Evolutionary conservation across 2,797 vertebrate species (phyloP).

Genomic region (Hozukius guyotensis): DNA sequence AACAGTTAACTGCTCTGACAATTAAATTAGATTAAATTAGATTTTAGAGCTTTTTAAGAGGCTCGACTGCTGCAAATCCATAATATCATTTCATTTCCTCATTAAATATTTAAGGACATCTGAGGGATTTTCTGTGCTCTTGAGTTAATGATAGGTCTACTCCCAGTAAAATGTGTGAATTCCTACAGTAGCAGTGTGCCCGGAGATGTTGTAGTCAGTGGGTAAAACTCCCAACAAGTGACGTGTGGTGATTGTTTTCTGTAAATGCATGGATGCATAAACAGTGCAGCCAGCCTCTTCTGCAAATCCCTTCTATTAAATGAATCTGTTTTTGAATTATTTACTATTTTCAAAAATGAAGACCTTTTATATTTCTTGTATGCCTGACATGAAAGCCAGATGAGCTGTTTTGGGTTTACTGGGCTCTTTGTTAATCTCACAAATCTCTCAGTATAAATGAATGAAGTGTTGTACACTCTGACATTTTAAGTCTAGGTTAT

Average conservation of each 20-base stretch:
- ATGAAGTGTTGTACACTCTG: slow-evolving; percentile 5
- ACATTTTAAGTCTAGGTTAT: slow-evolving; percentile 8
- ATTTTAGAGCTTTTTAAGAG: slow-evolving; percentile 9
- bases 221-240: neutral
- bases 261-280: neutral
- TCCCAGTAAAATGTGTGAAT: neutral
- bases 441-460: slow-evolving; percentile 13
- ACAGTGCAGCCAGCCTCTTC: neutral
- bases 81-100: neutral
- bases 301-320: neutral
- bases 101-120: slow-evolving; percentile 2
- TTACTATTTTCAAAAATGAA: neutral
- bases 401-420: neutral
- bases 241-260: neutral
- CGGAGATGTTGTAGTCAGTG: neutral
- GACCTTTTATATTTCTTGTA: neutral
- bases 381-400: neutral
- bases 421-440: slow-evolving; percentile 5
- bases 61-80: neutral
- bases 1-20: neutral
- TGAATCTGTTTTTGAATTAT: neutral
- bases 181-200: neutral
- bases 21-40: neutral
- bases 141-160: neutral
- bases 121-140: neutral